Evolutionary conservation across 2,888 invertebrate genomes (phyloP).

Genomic region (Drosophila pegasa): DNA sequence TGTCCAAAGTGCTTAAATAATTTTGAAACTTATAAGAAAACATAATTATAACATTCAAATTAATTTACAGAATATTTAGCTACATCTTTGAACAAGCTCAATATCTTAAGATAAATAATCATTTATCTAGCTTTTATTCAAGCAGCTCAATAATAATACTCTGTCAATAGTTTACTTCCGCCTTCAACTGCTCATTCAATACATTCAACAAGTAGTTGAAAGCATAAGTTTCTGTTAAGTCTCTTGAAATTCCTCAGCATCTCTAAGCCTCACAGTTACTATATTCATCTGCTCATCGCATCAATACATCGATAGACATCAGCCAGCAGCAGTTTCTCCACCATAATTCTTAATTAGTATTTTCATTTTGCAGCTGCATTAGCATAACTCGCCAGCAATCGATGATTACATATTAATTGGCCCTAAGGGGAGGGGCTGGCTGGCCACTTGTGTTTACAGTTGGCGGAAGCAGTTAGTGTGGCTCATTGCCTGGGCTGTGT

Average conservation of each 20-base stretch:
- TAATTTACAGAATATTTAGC: not conserved
- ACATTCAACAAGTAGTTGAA: not conserved
- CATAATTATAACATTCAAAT: no score
- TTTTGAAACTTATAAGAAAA: not conserved
- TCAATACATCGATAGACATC: not conserved
- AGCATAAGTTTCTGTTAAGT: not conserved
- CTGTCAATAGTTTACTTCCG: not conserved
- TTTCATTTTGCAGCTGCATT: not conserved
- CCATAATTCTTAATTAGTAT: not conserved
- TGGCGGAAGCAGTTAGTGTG: conserved; percentile 39
- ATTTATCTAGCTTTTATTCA: no score
- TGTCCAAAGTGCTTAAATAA: not conserved
- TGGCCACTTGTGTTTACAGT: not conserved
- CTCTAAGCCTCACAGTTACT: not conserved
- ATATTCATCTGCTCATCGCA: not conserved
- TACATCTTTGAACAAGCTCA: not conserved
- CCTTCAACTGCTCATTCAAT: not conserved
- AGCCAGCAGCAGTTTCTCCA: not conserved
- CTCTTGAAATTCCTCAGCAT: not conserved
- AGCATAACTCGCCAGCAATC: not conserved
- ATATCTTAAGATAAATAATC: conserved; percentile 3
- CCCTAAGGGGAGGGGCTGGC: not conserved
- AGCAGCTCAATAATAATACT: not conserved
- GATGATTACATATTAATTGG: not conserved
- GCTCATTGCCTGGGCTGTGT: conserved; percentile 6